Evolutionary conservation across 2,113 vertebrate species (phyloP).

Genomic region (Tachycineta bicolor): DNA sequence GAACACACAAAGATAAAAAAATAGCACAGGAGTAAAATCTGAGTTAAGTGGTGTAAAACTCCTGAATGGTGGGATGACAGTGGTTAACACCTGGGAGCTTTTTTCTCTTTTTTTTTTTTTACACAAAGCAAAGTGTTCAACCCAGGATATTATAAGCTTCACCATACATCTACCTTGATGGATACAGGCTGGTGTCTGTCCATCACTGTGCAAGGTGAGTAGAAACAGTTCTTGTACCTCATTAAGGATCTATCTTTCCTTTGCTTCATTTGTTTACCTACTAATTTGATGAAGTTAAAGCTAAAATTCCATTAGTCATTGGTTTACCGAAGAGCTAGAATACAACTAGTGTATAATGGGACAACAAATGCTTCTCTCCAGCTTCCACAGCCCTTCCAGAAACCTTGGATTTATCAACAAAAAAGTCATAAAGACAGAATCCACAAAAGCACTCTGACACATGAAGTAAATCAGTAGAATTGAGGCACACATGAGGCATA

Average conservation of each 20-base stretch:
- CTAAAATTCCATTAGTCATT: background rate
- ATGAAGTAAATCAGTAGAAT: background rate
- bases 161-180: background rate
- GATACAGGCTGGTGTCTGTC: background rate
- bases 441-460: background rate
- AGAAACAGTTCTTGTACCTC: background rate
- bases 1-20: background rate
- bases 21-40: too few species aligned
- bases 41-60: background rate
- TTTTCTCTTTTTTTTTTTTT: background rate
- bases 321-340: background rate
- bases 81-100: background rate
- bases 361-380: background rate
- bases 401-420: background rate
- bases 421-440: background rate
- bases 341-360: background rate
- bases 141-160: background rate
- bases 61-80: background rate
- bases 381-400: background rate
- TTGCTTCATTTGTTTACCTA: background rate
- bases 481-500: background rate
- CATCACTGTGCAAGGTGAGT: background rate
- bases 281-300: background rate
- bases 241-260: background rate
- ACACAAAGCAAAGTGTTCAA: background rate